phyloP scores from a whole-genome alignment of 2,888 invertebrate species.

The Lasioglossum villosulum region DNA sequence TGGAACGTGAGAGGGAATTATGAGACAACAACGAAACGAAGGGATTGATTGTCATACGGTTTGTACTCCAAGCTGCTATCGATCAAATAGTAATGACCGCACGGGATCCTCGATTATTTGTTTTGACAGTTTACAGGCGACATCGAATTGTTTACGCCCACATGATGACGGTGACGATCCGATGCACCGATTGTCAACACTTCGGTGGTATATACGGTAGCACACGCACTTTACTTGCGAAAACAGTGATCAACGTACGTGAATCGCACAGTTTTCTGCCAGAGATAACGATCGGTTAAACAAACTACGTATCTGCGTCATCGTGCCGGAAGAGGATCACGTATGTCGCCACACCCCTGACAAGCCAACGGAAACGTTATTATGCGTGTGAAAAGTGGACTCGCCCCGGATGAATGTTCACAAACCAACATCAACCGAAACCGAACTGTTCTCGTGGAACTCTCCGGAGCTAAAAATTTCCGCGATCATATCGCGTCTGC shows the following conservation, averaged over 20 bases:
- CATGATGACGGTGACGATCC: neutral
- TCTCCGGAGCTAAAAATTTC: conserved; percentile 1
- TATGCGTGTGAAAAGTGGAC: conserved; percentile 32
- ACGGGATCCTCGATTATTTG: neutral
- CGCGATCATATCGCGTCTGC: conserved; percentile 25
- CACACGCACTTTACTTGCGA: conserved; percentile 18
- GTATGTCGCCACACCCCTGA: conserved; percentile 68
- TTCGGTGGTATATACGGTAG: neutral
- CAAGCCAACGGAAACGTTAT: conserved; percentile 26
- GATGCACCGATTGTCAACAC: neutral
- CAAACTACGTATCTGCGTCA: conserved; percentile 67
- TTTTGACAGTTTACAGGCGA: neutral
- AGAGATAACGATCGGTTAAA: conserved; percentile 70
- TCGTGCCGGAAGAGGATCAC: conserved; percentile 51
- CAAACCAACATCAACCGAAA: conserved; percentile 25
- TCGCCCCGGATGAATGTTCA: conserved; percentile 7
- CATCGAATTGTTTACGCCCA: neutral
- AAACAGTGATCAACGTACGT: conserved; percentile 23
- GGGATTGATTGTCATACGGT: neutral
- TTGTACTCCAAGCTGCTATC: neutral
- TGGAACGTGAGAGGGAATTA: neutral
- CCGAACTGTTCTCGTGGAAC: neutral
- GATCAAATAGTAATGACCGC: conserved; percentile 7
- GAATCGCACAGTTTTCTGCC: conserved; percentile 27
- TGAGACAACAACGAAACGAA: neutral